Evolutionary conservation across 1,140 invertebrate species (phyloP).

Genomic region (Hylaeus anthracinus): DNA sequence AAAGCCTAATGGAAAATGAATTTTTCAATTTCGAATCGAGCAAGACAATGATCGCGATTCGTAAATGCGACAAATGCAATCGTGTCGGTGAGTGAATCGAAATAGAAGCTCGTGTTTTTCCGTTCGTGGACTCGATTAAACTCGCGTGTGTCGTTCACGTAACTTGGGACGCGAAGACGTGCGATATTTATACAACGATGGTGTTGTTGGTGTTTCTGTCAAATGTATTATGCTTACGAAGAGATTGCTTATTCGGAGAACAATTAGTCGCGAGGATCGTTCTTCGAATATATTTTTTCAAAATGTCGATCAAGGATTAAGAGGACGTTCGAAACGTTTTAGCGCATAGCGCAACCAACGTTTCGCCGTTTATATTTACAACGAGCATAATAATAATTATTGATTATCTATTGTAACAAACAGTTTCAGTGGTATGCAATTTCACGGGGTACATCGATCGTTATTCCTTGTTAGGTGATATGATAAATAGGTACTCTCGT

Average conservation of each 20-base stretch:
- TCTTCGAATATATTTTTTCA: slow-evolving; percentile 23
- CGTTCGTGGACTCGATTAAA: not conserved
- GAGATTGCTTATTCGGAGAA: not conserved
- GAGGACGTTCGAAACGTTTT: not conserved
- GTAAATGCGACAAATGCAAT: not conserved
- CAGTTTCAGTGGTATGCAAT: not conserved
- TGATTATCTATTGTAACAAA: not conserved
- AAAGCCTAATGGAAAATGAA: not conserved
- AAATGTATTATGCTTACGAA: not conserved
- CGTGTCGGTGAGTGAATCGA: not conserved
- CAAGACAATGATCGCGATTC: not conserved
- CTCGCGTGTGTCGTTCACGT: not conserved
- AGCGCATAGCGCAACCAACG: not conserved
- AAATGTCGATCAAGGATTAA: not conserved
- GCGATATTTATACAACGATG: not conserved
- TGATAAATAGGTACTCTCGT: not conserved
- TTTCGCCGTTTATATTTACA: slow-evolving; percentile 1
- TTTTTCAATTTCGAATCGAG: not conserved
- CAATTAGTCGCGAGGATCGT: not conserved
- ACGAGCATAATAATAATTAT: not conserved
- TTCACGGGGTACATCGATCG: not conserved
- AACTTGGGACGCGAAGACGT: not conserved
- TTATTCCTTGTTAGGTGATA: not conserved
- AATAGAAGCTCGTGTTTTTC: not conserved
- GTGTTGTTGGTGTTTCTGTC: not conserved